phyloP scores from a whole-genome alignment of 1,140 invertebrate genomes.

The Rhizoglyphus robini region DNA sequence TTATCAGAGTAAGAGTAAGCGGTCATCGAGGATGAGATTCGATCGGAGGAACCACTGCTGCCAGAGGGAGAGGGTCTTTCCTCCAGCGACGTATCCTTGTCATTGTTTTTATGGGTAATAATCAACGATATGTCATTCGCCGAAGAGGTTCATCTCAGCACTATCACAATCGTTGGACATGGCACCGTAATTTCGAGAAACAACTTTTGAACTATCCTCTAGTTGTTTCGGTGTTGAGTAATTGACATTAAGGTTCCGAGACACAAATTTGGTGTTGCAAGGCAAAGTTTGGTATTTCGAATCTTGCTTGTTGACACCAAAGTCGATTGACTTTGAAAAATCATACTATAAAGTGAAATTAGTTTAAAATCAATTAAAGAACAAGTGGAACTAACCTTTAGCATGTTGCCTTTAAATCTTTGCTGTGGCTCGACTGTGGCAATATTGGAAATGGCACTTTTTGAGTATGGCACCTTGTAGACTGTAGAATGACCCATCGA shows the following conservation, averaged over 20 bases:
- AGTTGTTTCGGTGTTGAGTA: not conserved
- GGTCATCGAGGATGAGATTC: not conserved
- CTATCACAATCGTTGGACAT: not conserved
- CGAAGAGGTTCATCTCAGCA: not conserved
- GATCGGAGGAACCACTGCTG: constrained; percentile 19
- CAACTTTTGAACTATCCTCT: not conserved
- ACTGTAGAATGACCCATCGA: constrained; percentile 8
- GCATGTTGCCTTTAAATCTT: constrained; percentile 42
- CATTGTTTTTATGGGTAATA: not conserved
- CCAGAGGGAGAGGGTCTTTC: constrained; percentile 22
- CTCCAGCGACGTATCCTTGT: not conserved
- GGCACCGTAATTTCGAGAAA: not conserved
- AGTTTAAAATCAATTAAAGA: no score
- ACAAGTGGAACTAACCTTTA: not conserved
- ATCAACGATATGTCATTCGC: not conserved
- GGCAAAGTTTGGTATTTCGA: constrained; percentile 85
- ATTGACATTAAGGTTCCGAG: not conserved
- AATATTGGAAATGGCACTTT: constrained; percentile 36
- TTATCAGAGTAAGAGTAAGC: not conserved
- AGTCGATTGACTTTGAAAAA: not conserved
- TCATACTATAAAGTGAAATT: no score
- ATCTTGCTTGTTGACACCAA: constrained; percentile 43
- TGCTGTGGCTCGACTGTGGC: constrained; percentile 80
- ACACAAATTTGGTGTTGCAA: constrained; percentile 61
- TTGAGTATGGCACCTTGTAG: constrained; percentile 10